phyloP scores from a whole-genome alignment of 2,888 invertebrate species.

The Calameuta pallipes region DNA sequence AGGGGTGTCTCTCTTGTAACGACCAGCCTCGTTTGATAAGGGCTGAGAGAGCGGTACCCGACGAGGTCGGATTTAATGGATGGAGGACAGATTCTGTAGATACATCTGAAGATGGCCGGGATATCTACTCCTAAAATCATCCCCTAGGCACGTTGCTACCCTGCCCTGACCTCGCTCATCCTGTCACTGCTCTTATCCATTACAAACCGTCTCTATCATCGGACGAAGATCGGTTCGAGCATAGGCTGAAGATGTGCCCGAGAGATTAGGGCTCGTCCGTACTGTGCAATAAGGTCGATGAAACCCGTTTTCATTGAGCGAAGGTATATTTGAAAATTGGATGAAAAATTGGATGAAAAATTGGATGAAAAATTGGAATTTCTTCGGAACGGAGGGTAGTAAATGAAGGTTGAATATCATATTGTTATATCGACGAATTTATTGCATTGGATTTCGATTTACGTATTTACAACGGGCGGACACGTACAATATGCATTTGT shows the following conservation, averaged over 20 bases:
- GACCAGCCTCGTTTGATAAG: conserved; percentile 44
- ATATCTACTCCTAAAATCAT: conserved; percentile 57
- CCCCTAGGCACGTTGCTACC: conserved; percentile 52
- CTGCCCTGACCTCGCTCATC: conserved; percentile 9
- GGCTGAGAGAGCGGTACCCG: conserved; percentile 24
- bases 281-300: neutral
- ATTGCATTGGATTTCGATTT: conserved; percentile 61
- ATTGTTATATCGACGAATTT: conserved; percentile 51
- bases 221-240: conserved; percentile 22
- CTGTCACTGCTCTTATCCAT: neutral
- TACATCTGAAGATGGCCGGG: conserved; percentile 53
- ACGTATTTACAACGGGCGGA: conserved; percentile 60
- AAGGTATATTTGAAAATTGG: neutral
- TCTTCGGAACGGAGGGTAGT: neutral
- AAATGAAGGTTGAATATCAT: neutral
- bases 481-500: conserved; percentile 59
- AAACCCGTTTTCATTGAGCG: neutral
- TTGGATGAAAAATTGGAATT: neutral
- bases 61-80: conserved; percentile 57
- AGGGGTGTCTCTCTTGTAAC: conserved; percentile 2
- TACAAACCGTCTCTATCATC: conserved; percentile 14
- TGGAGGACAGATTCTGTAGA: conserved; percentile 57
- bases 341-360: neutral
- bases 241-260: conserved; percentile 15
- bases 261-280: neutral